Conservation (phyloP, 2,888 invertebrate genomes). For the Eumerus sabulonum region DNA sequence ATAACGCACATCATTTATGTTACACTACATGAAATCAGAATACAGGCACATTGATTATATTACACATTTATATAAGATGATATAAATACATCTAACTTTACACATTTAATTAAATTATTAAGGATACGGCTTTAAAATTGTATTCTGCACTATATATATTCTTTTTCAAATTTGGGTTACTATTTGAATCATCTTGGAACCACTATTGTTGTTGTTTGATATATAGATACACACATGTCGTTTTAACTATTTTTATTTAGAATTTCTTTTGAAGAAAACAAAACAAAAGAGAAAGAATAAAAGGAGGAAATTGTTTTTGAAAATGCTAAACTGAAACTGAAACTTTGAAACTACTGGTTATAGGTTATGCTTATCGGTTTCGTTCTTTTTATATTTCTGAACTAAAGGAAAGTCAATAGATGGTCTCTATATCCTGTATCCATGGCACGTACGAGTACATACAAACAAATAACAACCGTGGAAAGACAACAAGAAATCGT, state of each 20-base stretch:
- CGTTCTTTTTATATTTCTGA: conserved; percentile 8
- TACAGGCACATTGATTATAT: conserved; percentile 69
- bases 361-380: background rate
- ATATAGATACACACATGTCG: conserved; percentile 25
- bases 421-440: conserved; percentile 20
- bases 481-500: conserved; percentile 14
- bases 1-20: conserved; percentile 51
- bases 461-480: conserved; percentile 1
- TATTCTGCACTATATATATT: conserved; percentile 40
- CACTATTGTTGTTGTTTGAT: conserved; percentile 39
- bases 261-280: conserved; percentile 43
- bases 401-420: conserved; percentile 5
- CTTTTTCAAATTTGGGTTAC: conserved; percentile 21
- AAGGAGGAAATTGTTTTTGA: no score
- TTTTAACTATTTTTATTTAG: conserved; percentile 50
- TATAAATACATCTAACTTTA: conserved; percentile 54
- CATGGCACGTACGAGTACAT: conserved; percentile 31
- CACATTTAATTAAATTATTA: conserved; percentile 40
- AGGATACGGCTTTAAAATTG: conserved; percentile 56
- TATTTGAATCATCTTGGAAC: conserved; percentile 34
- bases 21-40: conserved; percentile 66
- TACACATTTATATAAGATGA: conserved; percentile 48
- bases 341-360: conserved; percentile 10
- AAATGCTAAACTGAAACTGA: background rate
- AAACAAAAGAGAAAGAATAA: background rate